Evolutionary conservation across 2,797 vertebrate species (phyloP).

Genomic region (Cyprinodon diabolis): DNA sequence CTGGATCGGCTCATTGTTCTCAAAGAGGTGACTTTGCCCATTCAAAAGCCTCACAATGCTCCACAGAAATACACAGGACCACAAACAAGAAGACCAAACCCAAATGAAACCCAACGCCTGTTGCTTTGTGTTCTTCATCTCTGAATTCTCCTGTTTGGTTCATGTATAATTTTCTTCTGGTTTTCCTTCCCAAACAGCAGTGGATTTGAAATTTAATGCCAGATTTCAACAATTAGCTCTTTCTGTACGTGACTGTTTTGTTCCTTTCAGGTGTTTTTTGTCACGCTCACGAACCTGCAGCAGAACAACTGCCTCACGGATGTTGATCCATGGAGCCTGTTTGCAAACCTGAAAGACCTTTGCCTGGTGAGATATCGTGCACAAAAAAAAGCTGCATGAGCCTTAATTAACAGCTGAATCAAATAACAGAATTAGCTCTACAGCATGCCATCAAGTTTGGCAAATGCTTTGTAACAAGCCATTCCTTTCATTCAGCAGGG

Average conservation of each 20-base stretch:
- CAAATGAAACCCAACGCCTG: slow-evolving; percentile 53
- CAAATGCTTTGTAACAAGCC: no score
- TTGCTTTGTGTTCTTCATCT: slow-evolving; percentile 40
- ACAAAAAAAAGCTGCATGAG: slow-evolving; percentile 12
- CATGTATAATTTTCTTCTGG: slow-evolving; percentile 23
- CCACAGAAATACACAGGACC: slow-evolving; percentile 14
- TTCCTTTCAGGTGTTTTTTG: slow-evolving; percentile 85
- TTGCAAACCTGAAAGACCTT: slow-evolving; percentile 90
- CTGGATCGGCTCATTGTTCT: slow-evolving; percentile 93
- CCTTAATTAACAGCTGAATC: background rate
- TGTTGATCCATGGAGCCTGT: slow-evolving; percentile 87
- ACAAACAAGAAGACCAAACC: slow-evolving; percentile 48
- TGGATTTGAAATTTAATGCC: slow-evolving; percentile 43
- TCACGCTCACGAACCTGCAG: slow-evolving; percentile 85
- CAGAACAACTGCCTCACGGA: slow-evolving; percentile 84
- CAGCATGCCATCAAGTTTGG: no score
- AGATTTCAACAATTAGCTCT: background rate
- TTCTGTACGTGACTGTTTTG: slow-evolving; percentile 40
- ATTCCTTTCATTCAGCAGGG: no score
- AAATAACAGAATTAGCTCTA: no score
- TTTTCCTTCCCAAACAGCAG: slow-evolving; percentile 15
- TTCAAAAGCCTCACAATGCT: slow-evolving; percentile 11
- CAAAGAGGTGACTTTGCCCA: slow-evolving; percentile 83
- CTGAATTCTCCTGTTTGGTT: slow-evolving; percentile 23
- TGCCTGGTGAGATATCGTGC: slow-evolving; percentile 84